Conservation (phyloP, 2,113 vertebrate genomes). For the Ptilonorhynchus violaceus region DNA sequence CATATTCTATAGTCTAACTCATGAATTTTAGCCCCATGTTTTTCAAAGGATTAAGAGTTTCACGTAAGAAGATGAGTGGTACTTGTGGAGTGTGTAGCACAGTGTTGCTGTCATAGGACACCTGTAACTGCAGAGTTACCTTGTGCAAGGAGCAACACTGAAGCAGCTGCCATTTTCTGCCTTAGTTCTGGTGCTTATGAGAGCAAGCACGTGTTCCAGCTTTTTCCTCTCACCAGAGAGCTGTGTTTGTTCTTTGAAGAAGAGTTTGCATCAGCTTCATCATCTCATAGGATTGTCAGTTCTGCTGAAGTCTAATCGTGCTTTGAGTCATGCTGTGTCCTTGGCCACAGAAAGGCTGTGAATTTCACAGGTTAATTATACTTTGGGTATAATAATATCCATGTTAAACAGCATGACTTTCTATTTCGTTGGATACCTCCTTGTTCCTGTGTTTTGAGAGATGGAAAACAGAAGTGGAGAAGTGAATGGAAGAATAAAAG, state of each 20-base stretch:
- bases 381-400: neutral
- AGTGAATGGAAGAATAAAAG: neutral
- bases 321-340: neutral
- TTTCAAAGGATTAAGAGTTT: neutral
- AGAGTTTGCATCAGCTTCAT: neutral
- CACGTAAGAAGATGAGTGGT: neutral
- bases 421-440: neutral
- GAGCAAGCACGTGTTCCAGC: neutral
- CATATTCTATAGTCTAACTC: neutral
- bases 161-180: neutral
- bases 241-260: neutral
- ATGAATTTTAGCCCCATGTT: neutral
- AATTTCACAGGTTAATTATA: neutral
- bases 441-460: neutral
- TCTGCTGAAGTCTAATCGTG: neutral
- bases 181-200: neutral
- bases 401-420: neutral
- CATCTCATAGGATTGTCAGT: neutral
- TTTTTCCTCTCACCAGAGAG: neutral
- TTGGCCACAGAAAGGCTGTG: neutral
- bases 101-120: neutral
- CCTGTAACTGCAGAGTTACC: neutral
- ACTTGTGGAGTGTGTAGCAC: neutral
- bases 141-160: neutral
- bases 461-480: neutral